Conservation (phyloP, 2,888 invertebrate species). For the Troides oblongomaculatus region DNA sequence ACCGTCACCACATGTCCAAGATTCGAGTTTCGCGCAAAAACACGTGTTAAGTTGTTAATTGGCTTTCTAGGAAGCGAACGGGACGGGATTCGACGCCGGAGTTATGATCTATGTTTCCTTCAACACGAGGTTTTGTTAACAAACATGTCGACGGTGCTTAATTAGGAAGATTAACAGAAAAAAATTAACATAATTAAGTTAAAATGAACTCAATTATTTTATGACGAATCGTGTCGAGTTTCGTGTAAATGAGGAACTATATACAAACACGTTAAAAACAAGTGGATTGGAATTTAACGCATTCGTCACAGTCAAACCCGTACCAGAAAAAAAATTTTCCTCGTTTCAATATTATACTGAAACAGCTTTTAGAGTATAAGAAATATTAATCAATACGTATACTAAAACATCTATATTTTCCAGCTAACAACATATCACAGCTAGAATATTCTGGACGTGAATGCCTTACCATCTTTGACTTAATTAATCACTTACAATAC, state of each 20-base stretch:
- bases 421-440: no score
- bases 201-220: not conserved
- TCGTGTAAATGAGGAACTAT: not conserved
- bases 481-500: no score
- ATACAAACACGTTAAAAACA: no score
- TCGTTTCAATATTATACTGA: no score
- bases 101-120: slow-evolving; percentile 63
- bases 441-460: no score
- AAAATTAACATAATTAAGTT: slow-evolving; percentile 24
- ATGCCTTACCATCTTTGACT: no score
- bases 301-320: no score
- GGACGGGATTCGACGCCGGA: slow-evolving; percentile 40
- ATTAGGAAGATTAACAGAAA: slow-evolving; percentile 28
- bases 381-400: no score
- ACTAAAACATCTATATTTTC: no score
- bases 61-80: slow-evolving; percentile 62
- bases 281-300: no score
- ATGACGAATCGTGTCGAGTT: not conserved
- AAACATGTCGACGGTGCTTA: slow-evolving; percentile 36
- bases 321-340: no score
- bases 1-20: slow-evolving; percentile 37
- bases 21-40: slow-evolving; percentile 52
- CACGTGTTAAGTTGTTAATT: slow-evolving; percentile 72
- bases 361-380: no score
- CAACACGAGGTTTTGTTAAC: slow-evolving; percentile 45